A percentile compares a stretch with the other conserved stretches of the same genome.
Evolutionary conservation across 1,140 invertebrate genomes (phyloP).

Genomic region (Sminthurinus signatus): DNA sequence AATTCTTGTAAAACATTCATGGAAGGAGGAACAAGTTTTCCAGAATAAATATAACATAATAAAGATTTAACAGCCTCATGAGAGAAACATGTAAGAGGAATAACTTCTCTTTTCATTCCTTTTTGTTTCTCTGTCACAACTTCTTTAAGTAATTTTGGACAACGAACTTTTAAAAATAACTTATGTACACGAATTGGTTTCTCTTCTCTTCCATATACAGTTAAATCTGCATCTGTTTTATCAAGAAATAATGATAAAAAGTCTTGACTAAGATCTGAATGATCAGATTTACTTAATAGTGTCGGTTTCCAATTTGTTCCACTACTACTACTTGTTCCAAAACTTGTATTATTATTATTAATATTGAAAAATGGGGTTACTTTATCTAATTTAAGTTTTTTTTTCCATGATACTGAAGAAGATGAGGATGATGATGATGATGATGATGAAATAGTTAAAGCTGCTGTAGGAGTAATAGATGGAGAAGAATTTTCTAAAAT

Average conservation of each 20-base stretch:
- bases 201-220: constrained; percentile 45
- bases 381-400: neutral
- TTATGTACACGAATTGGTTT: constrained; percentile 47
- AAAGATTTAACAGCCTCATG: constrained; percentile 46
- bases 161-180: constrained; percentile 48
- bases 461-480: too few species aligned
- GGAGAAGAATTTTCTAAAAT: too few species aligned
- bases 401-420: neutral
- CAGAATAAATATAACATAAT: constrained; percentile 48
- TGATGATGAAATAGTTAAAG: neutral
- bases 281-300: neutral
- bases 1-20: neutral
- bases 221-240: constrained; percentile 47
- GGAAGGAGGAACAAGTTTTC: neutral
- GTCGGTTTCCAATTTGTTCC: neutral
- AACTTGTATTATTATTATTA: neutral
- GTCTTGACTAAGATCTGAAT: constrained; percentile 28
- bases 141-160: constrained; percentile 46
- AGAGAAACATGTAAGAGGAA: constrained; percentile 42
- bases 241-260: constrained; percentile 46
- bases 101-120: constrained; percentile 6
- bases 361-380: neutral
- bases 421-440: too few species aligned
- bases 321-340: too few species aligned
- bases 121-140: constrained; percentile 26